These are phyloP conservation scores for Epinotia nisella DNA, from an alignment of 2,888 invertebrate genomes.

Conservation along the genomic window DNA sequence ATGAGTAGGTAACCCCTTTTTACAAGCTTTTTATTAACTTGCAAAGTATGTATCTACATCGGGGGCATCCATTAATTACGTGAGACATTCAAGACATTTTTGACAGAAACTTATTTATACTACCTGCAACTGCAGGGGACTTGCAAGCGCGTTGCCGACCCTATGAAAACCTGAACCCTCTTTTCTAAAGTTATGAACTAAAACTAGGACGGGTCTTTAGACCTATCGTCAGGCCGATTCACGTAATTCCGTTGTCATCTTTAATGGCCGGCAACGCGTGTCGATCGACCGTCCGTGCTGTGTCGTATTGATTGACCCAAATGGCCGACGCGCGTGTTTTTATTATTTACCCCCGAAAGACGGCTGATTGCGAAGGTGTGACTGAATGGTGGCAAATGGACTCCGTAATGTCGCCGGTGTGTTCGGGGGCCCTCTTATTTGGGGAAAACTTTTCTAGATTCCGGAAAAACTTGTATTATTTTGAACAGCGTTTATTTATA, in stretches of 20 bases:
- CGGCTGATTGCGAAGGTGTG: conserved; percentile 14
- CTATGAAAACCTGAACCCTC: too few relatives aligned
- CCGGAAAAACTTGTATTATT: not conserved
- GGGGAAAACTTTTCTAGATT: too few relatives aligned
- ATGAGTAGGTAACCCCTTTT: too few relatives aligned
- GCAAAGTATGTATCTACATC: too few relatives aligned
- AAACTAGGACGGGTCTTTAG: not conserved
- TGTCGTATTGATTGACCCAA: conserved; percentile 78
- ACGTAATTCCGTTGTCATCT: conserved; percentile 28
- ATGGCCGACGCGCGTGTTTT: conserved; percentile 57
- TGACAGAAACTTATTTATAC: too few relatives aligned
- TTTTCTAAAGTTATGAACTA: too few relatives aligned
- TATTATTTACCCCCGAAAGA: conserved; percentile 43
- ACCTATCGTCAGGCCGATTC: not conserved
- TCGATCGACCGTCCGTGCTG: conserved; percentile 56
- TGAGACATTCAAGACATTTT: too few relatives aligned
- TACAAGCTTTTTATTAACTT: too few relatives aligned
- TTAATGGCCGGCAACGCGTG: conserved; percentile 29
- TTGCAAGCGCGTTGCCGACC: too few relatives aligned
- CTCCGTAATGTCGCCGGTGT: not conserved
- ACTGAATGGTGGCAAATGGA: conserved; percentile 20
- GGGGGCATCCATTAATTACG: too few relatives aligned
- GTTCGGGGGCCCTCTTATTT: too few relatives aligned
- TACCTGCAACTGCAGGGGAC: too few relatives aligned
- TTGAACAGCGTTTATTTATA: not conserved